Evolutionary conservation across 2,888 invertebrate species (phyloP).

Genomic region (Cabera pusaria): DNA sequence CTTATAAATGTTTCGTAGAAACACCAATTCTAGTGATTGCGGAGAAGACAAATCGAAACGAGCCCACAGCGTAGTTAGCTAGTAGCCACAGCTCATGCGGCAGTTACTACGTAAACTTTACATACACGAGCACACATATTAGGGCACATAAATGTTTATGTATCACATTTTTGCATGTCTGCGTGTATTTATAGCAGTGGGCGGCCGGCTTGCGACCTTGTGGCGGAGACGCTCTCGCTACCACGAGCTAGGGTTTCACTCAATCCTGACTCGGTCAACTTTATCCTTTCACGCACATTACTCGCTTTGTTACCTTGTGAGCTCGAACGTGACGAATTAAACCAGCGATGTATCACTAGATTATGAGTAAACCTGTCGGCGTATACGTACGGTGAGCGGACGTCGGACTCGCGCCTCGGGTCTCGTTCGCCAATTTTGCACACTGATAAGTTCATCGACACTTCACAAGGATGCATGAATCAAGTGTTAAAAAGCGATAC

Average conservation of each 20-base stretch:
- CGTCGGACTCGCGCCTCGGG: constrained; percentile 59
- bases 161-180: constrained; percentile 76
- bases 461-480: constrained; percentile 57
- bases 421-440: constrained; percentile 77
- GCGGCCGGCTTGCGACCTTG: constrained; percentile 76
- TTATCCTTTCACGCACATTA: constrained; percentile 31
- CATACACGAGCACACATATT: constrained; percentile 47
- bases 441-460: constrained; percentile 79
- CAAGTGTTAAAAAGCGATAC: constrained; percentile 52
- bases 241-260: constrained; percentile 39
- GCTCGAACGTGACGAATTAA: background rate
- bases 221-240: constrained; percentile 61
- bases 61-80: too few relatives aligned
- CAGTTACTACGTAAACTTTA: constrained; percentile 25
- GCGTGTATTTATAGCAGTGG: constrained; percentile 76
- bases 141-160: constrained; percentile 65
- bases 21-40: too few relatives aligned
- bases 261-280: constrained; percentile 17
- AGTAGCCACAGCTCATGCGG: constrained; percentile 11
- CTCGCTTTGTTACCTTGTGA: constrained; percentile 19
- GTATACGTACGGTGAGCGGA: constrained; percentile 31
- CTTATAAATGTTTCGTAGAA: too few relatives aligned
- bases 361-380: too few relatives aligned
- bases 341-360: too few relatives aligned
- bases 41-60: too few relatives aligned